Base-by-base conservation (phyloP, 2,797 vertebrate genomes). In the Rhinatrema bivittatum region DNA sequence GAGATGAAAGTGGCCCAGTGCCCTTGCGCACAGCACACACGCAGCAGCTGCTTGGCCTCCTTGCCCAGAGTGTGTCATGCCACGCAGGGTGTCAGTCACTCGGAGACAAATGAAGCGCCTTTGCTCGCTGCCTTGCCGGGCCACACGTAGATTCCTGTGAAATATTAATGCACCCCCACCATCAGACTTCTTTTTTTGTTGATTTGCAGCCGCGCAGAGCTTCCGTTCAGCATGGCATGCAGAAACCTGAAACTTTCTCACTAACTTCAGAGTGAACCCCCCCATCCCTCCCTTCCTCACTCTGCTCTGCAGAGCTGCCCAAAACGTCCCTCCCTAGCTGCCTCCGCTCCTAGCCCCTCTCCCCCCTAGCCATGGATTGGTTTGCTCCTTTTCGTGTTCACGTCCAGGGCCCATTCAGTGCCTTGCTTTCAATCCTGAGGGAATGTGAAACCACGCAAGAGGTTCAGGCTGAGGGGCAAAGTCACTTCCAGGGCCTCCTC, bases 131-230 rank as follows among this genome's bases (percentile, higher is more conserved):
- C n/a, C n/a, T n/a, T n/a, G 10, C 13, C 18, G 32, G 30, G 33
- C 7, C 56, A 62, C 63, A 63, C 69, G 62, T 29, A 63, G 60
- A 68, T 74, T 63, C 65, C 69, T 65, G 56, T 39, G 65, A 71
- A 65, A 61, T 63, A 71, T 69, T 61, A 65, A 56, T 19, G 28
- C 5, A 0, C 65, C 50, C 49, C 53, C 9, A n/a, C 0, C 52
- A 41, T 20, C 39, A 9, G 42, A 5, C 63, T 71, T 65, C 44
- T 65, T 61, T 65, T 61, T 68, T 53, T 65, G 71, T 57, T 69
- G 68, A 69, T 71, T 67, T 60, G 54, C 56, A 68, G 67, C 63
- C 67, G 58, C 67, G 58, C 33, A 48, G 42, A 38, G 35, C 56
- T n/a, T 63, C 67, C 65, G 60, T 65, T 65, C 58, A 18, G 20